phyloP scores from a whole-genome alignment of 2,113 vertebrate genomes.

The Serilophus lunatus region DNA sequence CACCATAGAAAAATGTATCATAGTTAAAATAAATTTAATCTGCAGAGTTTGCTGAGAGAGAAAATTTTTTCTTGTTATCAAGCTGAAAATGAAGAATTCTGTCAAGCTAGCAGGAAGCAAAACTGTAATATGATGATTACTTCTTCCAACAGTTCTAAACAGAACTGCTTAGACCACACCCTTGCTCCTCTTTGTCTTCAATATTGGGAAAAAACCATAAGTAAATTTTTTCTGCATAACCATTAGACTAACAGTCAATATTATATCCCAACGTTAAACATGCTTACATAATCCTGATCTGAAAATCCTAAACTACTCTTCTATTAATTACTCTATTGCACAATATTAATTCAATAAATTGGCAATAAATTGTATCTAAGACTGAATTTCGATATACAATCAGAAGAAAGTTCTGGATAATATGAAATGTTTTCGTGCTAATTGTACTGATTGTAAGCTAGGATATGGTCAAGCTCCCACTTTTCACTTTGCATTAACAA shows the following conservation, averaged over 20 bases:
- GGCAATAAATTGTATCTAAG: not conserved
- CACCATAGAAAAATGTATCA: not conserved
- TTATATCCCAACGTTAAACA: not conserved
- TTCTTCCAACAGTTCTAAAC: not conserved
- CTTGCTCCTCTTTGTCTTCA: not conserved
- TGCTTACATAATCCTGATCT: not conserved
- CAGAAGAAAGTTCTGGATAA: not conserved
- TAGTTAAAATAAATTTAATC: not conserved
- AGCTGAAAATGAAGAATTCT: not conserved
- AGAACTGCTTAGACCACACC: not conserved
- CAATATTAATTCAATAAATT: not conserved
- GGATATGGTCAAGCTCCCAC: not conserved
- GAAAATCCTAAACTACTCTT: not conserved
- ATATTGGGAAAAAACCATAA: fast-evolving
- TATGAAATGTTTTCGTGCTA: not conserved
- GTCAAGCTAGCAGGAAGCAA: not conserved
- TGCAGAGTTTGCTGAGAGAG: not conserved
- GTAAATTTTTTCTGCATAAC: not conserved
- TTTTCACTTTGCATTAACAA: not conserved
- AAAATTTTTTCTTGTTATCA: not conserved
- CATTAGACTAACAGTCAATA: not conserved
- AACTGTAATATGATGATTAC: not conserved
- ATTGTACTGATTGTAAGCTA: not conserved
- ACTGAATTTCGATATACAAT: not conserved
- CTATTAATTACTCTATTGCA: not conserved